Percentiles rank a stretch among this genome's conserved stretches.
Conservation (phyloP, 2,797 vertebrate genomes). For the Dromococcyx pavoninus region DNA sequence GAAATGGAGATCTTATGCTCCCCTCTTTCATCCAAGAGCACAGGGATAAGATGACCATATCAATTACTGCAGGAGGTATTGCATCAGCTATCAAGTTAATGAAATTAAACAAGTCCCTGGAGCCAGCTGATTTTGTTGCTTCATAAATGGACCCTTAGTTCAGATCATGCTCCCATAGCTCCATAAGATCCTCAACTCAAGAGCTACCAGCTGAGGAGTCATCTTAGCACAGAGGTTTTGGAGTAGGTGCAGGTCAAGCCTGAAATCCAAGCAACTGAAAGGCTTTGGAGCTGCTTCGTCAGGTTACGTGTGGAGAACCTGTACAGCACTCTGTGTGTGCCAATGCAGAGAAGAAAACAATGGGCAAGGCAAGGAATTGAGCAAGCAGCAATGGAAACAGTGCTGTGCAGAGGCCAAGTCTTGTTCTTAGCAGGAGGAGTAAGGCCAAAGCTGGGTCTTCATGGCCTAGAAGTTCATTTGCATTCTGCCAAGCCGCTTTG, state of each 20-base stretch:
- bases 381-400: not conserved
- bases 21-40: slow-evolving; percentile 16
- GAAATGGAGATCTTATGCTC: slow-evolving; percentile 47
- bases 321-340: not conserved
- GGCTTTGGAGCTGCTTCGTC: not conserved
- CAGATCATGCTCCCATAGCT: not conserved
- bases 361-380: not conserved
- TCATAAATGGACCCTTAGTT: slow-evolving; percentile 66
- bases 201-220: not conserved
- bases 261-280: not conserved
- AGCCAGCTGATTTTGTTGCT: slow-evolving; percentile 39
- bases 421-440: not conserved
- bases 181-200: not conserved
- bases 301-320: not conserved
- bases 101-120: slow-evolving; percentile 60
- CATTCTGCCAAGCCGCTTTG: not conserved
- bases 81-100: slow-evolving; percentile 65
- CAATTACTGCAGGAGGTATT: slow-evolving; percentile 61
- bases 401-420: not conserved
- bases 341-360: not conserved
- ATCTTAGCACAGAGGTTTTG: not conserved
- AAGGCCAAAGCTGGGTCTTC: not conserved
- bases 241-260: not conserved
- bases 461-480: not conserved
- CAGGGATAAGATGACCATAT: slow-evolving; percentile 53